Base-by-base conservation (phyloP, 1,140 invertebrate genomes). In the Brachionus calyciflorus region DNA sequence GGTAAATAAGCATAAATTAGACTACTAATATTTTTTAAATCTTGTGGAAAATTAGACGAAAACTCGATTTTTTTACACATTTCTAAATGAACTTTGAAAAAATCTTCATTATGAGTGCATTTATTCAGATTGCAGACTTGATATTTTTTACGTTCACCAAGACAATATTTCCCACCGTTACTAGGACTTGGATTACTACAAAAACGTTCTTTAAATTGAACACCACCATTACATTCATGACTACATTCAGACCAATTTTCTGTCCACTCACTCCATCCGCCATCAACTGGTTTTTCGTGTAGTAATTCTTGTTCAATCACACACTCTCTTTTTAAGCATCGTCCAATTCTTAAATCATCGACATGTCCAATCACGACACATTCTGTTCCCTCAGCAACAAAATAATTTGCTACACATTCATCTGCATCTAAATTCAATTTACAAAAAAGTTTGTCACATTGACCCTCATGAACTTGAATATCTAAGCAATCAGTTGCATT, bases 321-420 rank as follows among this genome's bases (percentile, higher is more conserved):
- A 83, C 93, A 96, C 77, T 90, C 84, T n/a, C 93, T 91, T 51
- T 89, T 86, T 75, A 91, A 88, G 82, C 93, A 96, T 91, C 92
- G 93, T 60, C 55, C 55, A 12, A 37, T 2, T 26, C 4, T 28
- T 26, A 55, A 55, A 14, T 57, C 12, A 10, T 37, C 33, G 7
- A 33, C 28, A 37, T 60, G 28, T n/a, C n/a, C n/a, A 17, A 60
- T 2, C 12, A 60, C 12, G 0, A 60, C 55, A 60, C 55, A 60
- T 33, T 19, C 37, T 37, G 55, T 60, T 33, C 55, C 55, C 19
- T 60, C 55, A 14, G 55, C 55, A 33, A 60, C 55, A 3, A 40
- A 12, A 37, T 19, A 37, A 37, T 37, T 33, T 33, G 55, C 1
- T 40, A 33, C 9, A 17, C 55, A 60, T 37, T 21, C n/a, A 33